phyloP scores from a whole-genome alignment of 2,888 invertebrate genomes.

The Pheosia tremula region DNA sequence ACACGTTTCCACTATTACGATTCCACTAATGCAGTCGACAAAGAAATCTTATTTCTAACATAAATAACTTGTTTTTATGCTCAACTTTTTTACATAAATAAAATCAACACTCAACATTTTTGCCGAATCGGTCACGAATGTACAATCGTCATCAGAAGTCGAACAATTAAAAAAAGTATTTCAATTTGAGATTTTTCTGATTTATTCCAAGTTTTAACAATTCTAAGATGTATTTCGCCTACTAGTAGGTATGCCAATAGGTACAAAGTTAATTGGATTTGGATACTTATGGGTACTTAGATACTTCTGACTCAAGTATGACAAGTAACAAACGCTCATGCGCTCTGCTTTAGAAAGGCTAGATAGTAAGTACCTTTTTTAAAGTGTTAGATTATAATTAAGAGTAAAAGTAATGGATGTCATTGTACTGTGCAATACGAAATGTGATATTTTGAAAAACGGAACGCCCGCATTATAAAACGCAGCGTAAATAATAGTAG shows the following conservation, averaged over 20 bases:
- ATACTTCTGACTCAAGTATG: too few species aligned
- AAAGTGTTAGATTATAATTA: background rate
- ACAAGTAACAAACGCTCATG: too few species aligned
- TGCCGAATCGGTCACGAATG: slow-evolving; percentile 3
- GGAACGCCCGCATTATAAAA: slow-evolving; percentile 82
- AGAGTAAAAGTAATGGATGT: slow-evolving; percentile 1
- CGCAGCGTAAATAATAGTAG: slow-evolving; percentile 82
- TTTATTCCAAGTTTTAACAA: too few species aligned
- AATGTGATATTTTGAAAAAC: slow-evolving; percentile 80
- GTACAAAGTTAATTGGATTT: too few species aligned
- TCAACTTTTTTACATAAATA: slow-evolving; percentile 42
- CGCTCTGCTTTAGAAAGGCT: too few species aligned
- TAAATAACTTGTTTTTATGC: slow-evolving; percentile 60
- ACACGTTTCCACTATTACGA: slow-evolving; percentile 81
- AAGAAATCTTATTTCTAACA: slow-evolving; percentile 61
- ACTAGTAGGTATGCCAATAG: too few species aligned
- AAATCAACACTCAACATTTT: slow-evolving; percentile 12
- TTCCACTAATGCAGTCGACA: slow-evolving; percentile 68
- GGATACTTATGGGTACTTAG: too few species aligned
- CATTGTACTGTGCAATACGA: slow-evolving; percentile 52
- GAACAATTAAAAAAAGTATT: too few species aligned
- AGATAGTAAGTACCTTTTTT: background rate
- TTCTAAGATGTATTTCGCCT: too few species aligned
- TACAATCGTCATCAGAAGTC: slow-evolving; percentile 28
- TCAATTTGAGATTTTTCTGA: too few species aligned